These are phyloP conservation scores for Epinotia nisella DNA, from an alignment of 2,888 invertebrate genomes.

Conservation along the genomic window DNA sequence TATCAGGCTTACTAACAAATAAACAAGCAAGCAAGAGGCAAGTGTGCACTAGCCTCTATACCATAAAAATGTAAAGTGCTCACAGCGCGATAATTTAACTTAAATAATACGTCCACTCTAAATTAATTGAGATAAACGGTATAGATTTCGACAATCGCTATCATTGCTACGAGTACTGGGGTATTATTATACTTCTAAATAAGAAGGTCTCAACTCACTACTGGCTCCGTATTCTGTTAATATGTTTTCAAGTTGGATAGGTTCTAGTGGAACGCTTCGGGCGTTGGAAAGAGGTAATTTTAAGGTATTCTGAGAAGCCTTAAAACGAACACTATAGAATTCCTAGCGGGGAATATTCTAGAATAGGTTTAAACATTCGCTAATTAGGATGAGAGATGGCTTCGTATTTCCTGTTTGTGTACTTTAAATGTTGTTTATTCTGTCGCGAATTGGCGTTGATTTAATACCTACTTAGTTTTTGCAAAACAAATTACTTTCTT, in stretches of 20 bases:
- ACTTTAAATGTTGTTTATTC: too few relatives aligned
- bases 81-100: constrained; percentile 29
- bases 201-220: background rate
- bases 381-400: too few relatives aligned
- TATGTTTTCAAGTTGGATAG: background rate
- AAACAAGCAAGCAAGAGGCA: background rate
- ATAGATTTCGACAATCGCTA: constrained; percentile 17
- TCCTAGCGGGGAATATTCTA: too few relatives aligned
- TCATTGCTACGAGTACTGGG: constrained; percentile 8
- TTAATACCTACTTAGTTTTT: too few relatives aligned
- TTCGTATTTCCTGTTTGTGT: too few relatives aligned
- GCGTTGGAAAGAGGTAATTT: background rate
- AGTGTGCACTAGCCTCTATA: background rate
- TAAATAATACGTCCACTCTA: constrained; percentile 39
- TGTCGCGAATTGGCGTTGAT: too few relatives aligned
- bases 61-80: constrained; percentile 35
- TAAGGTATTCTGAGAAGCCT: background rate
- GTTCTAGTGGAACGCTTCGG: constrained; percentile 2
- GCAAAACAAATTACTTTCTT: too few relatives aligned
- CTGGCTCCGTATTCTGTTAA: background rate
- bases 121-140: constrained; percentile 37
- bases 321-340: too few relatives aligned
- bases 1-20: too few relatives aligned
- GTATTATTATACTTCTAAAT: background rate
- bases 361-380: too few relatives aligned